Percentiles rank a stretch among this genome's conserved stretches.
These are phyloP conservation scores for Amazona guildingii DNA, from an alignment of 2,113 vertebrate genomes.

Conservation along the genomic window DNA sequence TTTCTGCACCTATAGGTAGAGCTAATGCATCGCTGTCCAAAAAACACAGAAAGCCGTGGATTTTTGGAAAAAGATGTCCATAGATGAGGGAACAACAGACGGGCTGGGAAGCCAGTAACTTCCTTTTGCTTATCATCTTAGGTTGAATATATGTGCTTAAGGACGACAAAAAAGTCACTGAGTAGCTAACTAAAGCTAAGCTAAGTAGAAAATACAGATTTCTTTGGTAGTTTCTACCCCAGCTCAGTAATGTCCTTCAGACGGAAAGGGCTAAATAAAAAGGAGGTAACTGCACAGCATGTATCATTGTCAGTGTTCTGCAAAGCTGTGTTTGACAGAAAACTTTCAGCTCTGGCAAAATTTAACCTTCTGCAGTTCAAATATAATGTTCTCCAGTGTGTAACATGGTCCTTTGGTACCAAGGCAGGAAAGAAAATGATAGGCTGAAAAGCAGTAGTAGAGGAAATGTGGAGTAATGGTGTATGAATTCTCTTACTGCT, in stretches of 20 bases:
- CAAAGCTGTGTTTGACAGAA: not conserved
- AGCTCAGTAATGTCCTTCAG: not conserved
- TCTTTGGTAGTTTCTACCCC: not conserved
- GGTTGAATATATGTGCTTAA: fast-evolving
- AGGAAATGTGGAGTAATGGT: not conserved
- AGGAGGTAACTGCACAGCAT: not conserved
- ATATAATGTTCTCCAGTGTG: not conserved
- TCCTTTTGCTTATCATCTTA: not conserved
- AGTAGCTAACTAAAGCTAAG: not conserved
- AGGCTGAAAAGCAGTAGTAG: not conserved
- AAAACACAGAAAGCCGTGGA: not conserved
- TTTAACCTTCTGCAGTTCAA: not conserved
- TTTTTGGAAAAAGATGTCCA: not conserved
- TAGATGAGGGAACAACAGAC: not conserved
- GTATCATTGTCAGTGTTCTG: not conserved
- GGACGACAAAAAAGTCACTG: not conserved
- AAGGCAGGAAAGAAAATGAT: not conserved
- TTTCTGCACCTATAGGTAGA: not conserved
- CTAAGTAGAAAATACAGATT: not conserved
- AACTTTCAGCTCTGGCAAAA: not conserved
- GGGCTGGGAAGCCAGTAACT: not conserved
- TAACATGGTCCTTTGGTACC: not conserved
- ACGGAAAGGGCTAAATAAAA: not conserved
- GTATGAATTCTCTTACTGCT: not conserved
- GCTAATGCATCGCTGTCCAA: not conserved